Evolutionary conservation across 2,888 invertebrate genomes (phyloP).

Genomic region (Dynastes grantii): DNA sequence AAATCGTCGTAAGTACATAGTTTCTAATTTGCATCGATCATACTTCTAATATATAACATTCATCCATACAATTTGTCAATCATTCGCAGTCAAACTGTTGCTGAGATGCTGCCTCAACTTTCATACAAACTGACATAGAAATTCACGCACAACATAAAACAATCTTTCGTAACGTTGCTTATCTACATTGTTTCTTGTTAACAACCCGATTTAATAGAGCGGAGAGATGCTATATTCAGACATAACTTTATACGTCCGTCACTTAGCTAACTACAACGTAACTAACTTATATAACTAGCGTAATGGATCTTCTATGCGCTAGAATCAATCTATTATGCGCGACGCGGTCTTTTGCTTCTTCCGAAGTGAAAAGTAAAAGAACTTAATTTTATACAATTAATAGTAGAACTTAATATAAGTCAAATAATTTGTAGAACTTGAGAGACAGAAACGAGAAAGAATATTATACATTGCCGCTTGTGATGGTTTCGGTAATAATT

Average conservation of each 20-base stretch:
- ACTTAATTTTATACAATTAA: slow-evolving; percentile 24
- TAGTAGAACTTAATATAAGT: slow-evolving; percentile 53
- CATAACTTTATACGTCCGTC: slow-evolving; percentile 27
- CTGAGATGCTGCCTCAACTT: background rate
- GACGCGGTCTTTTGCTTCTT: slow-evolving; percentile 24
- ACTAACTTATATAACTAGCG: slow-evolving; percentile 35
- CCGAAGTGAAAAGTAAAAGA: slow-evolving; percentile 7
- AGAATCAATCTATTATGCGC: slow-evolving; percentile 1
- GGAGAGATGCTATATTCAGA: slow-evolving; percentile 28
- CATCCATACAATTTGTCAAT: slow-evolving; percentile 9
- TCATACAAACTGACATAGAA: slow-evolving; percentile 7
- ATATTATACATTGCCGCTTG: slow-evolving; percentile 29
- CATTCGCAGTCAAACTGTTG: slow-evolving; percentile 6
- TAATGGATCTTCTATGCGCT: slow-evolving; percentile 20
- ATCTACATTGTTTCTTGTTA: slow-evolving; percentile 22
- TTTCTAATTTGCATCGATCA: background rate
- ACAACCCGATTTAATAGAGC: slow-evolving; percentile 19
- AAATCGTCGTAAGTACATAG: slow-evolving; percentile 4
- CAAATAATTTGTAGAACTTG: slow-evolving; percentile 44
- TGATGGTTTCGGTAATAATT: slow-evolving; percentile 29
- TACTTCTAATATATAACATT: background rate
- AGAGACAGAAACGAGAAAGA: slow-evolving; percentile 23
- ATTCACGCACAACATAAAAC: slow-evolving; percentile 5
- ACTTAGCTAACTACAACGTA: slow-evolving; percentile 42
- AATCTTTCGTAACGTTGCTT: slow-evolving; percentile 28